These are phyloP conservation scores for Alauda arvensis DNA, from an alignment of 2,797 vertebrate genomes.

Conservation along the genomic window DNA sequence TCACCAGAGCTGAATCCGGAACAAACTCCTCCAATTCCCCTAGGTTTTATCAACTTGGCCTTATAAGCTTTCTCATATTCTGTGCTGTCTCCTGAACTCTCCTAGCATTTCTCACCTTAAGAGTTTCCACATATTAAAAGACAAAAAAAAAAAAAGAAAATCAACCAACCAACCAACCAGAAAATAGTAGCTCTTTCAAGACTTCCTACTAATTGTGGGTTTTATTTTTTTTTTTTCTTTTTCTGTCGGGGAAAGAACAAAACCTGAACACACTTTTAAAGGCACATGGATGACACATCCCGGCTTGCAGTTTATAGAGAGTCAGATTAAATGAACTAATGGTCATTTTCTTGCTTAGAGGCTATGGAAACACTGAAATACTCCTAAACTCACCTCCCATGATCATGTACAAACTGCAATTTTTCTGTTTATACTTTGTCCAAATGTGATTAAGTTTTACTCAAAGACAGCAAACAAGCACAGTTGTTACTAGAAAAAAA, in stretches of 20 bases:
- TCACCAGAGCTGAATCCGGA: neutral
- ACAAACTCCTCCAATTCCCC: neutral
- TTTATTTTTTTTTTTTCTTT: neutral
- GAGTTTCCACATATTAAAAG: neutral
- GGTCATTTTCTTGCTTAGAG: neutral
- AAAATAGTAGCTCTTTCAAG: neutral
- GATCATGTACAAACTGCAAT: neutral
- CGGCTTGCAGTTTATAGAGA: neutral
- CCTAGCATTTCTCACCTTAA: neutral
- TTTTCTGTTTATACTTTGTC: neutral
- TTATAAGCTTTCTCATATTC: neutral
- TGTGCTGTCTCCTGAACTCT: neutral
- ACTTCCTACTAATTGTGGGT: neutral
- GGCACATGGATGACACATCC: neutral
- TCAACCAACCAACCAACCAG: neutral
- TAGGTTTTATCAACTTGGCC: neutral
- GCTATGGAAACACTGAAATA: neutral
- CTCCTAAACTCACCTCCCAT: neutral
- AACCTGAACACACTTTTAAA: neutral
- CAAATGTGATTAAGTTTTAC: neutral
- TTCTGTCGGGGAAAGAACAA: neutral
- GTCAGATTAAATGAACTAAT: neutral
- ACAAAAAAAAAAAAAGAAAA: too few species aligned
- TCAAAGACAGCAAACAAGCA: neutral
- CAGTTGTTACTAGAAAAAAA: neutral